Base-by-base conservation (phyloP, 2,888 invertebrate species). In the Gibbula magus region DNA sequence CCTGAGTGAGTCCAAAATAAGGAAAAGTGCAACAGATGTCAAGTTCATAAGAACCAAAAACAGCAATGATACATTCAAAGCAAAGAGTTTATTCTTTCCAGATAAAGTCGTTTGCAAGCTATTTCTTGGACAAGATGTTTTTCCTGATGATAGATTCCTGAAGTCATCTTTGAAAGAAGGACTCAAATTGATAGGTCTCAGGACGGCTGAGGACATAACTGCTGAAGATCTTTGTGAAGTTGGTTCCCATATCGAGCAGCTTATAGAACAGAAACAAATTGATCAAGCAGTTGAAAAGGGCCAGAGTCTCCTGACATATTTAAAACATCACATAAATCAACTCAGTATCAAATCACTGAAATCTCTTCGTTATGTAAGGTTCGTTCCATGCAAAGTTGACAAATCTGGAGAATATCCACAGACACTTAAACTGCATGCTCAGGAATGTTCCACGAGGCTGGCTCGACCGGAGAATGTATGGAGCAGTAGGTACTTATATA, bases 111-210 rank as follows among this genome's bases (percentile, higher is more conserved):
- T 89, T 2, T 81, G 83, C 75, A 78, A 79, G 4, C 53, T 89
- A 67, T 88, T 89, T 79, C 22, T 78, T 5, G 81, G 81, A 29
- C 74, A 88, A 77, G 84, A 86, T n/a, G 83, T 83, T 66, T 88
- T 89, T 81, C 89, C 89, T 5, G 18, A 16, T 25, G 39, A 53
- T 2, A 20, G 39, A 0, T 74, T 79, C 45, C 13, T n/a, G 20
- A 16, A 45, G 61, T 4, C 35, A 10, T 20, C 22, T 45, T 35
- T 56, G 8, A 51, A 88, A 2, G 77, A 80, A 0, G 80, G 82
- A 22, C 82, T 89, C 29, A 75, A 84, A 25, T 79, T 82, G 61
- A 75, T 89, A 22, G 89, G 89, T 35, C 82, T 89, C 54, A 80
- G 84, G 39, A 81, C 79, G 8, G 76, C 76, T 8, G 67, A 81